A percentile compares a stretch with the other conserved stretches of the same genome.
Conservation (phyloP, 2,113 vertebrate species). For the Balaenoptera acutorostrata region DNA sequence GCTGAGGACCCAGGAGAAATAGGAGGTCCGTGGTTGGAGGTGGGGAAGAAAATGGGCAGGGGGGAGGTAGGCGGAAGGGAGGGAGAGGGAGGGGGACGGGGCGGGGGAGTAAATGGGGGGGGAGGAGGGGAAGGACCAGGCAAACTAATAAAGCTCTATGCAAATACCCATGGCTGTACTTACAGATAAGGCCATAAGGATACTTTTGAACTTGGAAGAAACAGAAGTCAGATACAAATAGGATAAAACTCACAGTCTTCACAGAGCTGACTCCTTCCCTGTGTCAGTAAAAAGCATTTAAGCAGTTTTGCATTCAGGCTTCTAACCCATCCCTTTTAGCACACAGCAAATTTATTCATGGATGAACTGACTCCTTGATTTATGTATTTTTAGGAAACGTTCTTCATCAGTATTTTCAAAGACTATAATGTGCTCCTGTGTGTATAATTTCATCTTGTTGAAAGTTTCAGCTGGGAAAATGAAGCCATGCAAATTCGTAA, state of each 20-base stretch:
- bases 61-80: rapidly evolving
- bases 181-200: background rate
- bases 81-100: rapidly evolving
- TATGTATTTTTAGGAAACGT: background rate
- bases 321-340: rapidly evolving
- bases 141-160: background rate
- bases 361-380: background rate
- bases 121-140: too few species aligned
- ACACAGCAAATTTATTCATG: background rate
- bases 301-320: rapidly evolving
- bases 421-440: background rate
- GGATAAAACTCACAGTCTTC: background rate
- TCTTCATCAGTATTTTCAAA: background rate
- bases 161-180: background rate
- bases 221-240: background rate
- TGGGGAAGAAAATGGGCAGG: background rate
- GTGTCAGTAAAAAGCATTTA: rapidly evolving
- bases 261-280: background rate
- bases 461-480: background rate
- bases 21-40: background rate
- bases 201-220: background rate
- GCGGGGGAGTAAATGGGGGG: background rate
- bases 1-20: background rate
- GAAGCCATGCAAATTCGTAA: background rate
- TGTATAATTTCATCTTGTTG: background rate